Base-by-base conservation (phyloP, 2,888 invertebrate genomes). In the Clusia tigrina region DNA sequence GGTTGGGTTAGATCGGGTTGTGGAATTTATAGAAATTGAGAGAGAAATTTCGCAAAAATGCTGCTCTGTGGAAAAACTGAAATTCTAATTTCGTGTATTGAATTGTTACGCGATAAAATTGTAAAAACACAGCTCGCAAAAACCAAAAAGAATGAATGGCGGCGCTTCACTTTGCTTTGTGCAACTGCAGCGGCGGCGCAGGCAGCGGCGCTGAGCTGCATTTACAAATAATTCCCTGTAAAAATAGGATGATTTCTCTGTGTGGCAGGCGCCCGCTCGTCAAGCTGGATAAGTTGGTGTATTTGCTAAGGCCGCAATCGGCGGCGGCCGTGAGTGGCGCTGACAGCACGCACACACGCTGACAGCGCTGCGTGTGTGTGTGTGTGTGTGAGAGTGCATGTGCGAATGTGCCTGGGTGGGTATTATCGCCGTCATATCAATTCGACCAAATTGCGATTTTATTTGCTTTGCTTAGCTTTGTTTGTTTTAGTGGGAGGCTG, bases 401-500 rank as follows among this genome's bases (percentile, higher is more conserved):
- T 48, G 48, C 22, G 22, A 48, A 18, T 20, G 48, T 20, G 48
- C 22, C 6, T 32, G 32, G 12, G 32, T 32, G 32, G 48, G 48
- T 9, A 22, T 48, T 18, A 48, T 18, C 42, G 42, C 42, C 42
- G 10, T 42, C 42, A 22, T 6, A 48, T 48, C 48, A 20, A 48
- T 48, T 48, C 48, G 48, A 22, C 20, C 48, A 48, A 48, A 48
- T 48, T 48, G 48, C 48, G 22, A 48, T 20, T 48, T 48, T 48
- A 48, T 48, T 48, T 48, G 48, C 48, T 48, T 20, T 48, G 48
- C 22, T 48, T 48, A 6, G 48, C 48, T 48, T 18, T 48, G 18
- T 48, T 48, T 48, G 20, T 22, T 2, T 9, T 20, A 6, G 20
- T 48, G 10, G n/a, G 42, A 3, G 3, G n/a, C 42, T 42, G 9